Conservation (phyloP, 2,888 invertebrate genomes). For the Drymonia ruficornis region DNA sequence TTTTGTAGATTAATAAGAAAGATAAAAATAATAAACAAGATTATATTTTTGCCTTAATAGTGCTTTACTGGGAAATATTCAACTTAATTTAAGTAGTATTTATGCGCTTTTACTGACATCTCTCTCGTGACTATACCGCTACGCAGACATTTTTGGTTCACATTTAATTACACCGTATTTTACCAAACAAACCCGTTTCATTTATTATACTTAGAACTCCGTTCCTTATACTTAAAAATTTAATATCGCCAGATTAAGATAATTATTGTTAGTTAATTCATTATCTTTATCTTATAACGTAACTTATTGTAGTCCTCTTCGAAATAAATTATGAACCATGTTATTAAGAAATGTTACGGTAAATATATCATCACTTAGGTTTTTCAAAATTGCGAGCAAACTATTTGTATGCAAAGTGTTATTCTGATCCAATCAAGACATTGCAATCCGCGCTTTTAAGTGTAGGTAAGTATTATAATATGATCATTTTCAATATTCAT, state of each 20-base stretch:
- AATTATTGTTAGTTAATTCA: too few relatives aligned
- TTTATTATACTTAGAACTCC: too few relatives aligned
- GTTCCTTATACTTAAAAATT: too few relatives aligned
- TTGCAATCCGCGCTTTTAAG: constrained; percentile 22
- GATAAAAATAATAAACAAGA: constrained; percentile 36
- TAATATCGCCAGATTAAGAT: too few relatives aligned
- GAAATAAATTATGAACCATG: too few relatives aligned
- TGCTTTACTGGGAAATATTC: constrained; percentile 40
- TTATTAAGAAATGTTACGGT: too few relatives aligned
- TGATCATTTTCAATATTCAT: too few relatives aligned
- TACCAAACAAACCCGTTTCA: constrained; percentile 10
- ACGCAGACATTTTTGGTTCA: constrained; percentile 28
- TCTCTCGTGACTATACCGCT: constrained; percentile 26
- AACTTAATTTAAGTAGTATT: constrained; percentile 42
- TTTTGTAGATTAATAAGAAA: constrained; percentile 37
- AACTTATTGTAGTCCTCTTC: too few relatives aligned
- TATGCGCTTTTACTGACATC: constrained; percentile 35
- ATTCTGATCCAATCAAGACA: constrained; percentile 19
- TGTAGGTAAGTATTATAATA: constrained; percentile 4
- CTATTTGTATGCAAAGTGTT: too few relatives aligned
- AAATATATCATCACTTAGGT: too few relatives aligned
- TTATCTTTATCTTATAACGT: too few relatives aligned
- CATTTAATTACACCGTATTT: constrained; percentile 27
- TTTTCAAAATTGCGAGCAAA: too few relatives aligned
- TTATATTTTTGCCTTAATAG: constrained; percentile 34